Evolutionary conservation across 1,140 invertebrate genomes (phyloP), one percentile per base, ranked within the genome.

Genomic region (Nasonia longicornis): DNA sequence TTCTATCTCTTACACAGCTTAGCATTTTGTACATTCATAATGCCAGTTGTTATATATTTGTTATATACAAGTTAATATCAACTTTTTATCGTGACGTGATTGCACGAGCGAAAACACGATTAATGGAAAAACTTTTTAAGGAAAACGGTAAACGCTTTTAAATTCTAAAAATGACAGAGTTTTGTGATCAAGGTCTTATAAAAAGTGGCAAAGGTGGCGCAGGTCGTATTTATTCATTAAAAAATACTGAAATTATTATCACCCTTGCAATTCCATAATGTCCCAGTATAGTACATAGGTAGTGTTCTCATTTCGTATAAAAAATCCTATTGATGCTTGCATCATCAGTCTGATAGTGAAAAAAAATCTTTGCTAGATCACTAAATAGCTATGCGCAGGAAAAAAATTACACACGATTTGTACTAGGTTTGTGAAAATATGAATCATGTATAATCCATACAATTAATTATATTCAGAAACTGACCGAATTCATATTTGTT

Each of bases 171-270:
- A n/a, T 48, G 22, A 3, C 20, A 72, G 31, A 35, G n/a, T 4
- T 77, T 66, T 0, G 45, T 77, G n/a, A 72, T 48, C 3, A 38
- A 64, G 20, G 35, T 77, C 22, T 81, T 77, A 77, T 77, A 77
- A 77, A 77, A 70, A 77, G 58, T 77, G 52, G 38, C 52, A 77
- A 77, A 73, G 31, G 3, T 42, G 26, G 14, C 63, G 48, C 69
- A 63, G 3, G 4, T 70, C 14, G 29, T 70, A 14, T 81, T 77
- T 66, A 67, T 76, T 74, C 26, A n/a, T 81, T 76, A 12, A 64
- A 42, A 72, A 81, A 73, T 77, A 77, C 35, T 81, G 38, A 81
- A 77, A 64, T 72, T 73, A 73, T 77, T 66, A 73, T 81, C 22
- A 48, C 70, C 29, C 26, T 71, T 31, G 73, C 31, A 76, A 81